Evolutionary conservation across 2,797 vertebrate species (phyloP).

Genomic region (Oophaga sylvatica): DNA sequence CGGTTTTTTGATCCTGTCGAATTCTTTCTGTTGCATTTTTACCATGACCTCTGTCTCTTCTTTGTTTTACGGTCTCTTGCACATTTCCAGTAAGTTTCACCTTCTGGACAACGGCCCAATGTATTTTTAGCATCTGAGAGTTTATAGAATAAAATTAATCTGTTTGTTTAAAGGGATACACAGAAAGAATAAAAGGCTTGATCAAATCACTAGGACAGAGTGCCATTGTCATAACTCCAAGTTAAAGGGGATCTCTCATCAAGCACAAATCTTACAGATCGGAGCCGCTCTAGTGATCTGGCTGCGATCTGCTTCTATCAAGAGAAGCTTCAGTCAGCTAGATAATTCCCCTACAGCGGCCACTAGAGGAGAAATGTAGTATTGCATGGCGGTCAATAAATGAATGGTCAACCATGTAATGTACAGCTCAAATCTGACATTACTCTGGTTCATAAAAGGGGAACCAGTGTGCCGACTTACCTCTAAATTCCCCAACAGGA

Average conservation of each 20-base stretch:
- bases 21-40: not conserved
- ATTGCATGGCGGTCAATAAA: not conserved
- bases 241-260: not conserved
- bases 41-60: slow-evolving; percentile 1
- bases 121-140: slow-evolving; percentile 17
- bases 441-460: too few species aligned
- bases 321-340: not conserved
- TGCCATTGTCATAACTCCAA: not conserved
- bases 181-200: not conserved
- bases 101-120: slow-evolving; percentile 19
- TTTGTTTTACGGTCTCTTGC: not conserved
- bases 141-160: slow-evolving; percentile 16
- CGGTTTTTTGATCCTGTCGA: not conserved
- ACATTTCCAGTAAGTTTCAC: slow-evolving; percentile 40
- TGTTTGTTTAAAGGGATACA: not conserved
- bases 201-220: not conserved
- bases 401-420: not conserved
- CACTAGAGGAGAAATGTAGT: not conserved
- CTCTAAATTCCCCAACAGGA: too few species aligned
- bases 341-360: not conserved
- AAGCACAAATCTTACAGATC: not conserved
- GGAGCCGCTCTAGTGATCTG: too few species aligned
- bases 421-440: too few species aligned
- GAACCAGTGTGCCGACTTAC: too few species aligned
- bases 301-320: too few species aligned